Evolutionary conservation across 2,113 vertebrate species (phyloP), one percentile per base, ranked within the genome.

Genomic region (Ivindomyrus marchei): DNA sequence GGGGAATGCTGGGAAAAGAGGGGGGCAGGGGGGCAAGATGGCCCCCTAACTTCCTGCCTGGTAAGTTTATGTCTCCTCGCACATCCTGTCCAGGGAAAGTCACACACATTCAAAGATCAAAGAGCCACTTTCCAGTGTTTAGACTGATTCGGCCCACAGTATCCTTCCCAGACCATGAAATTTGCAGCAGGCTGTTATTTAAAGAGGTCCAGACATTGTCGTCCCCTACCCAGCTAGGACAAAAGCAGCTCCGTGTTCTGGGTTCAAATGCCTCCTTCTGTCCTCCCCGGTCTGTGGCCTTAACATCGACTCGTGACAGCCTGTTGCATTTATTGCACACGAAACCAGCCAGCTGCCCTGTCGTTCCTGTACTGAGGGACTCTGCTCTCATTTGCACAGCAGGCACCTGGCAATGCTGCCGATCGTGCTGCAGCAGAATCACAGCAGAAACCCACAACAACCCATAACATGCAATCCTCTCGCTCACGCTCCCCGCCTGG

Each of bases 91-190:
- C 15, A 52, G 62, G 39, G 58, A 85, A 92, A 90, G 91, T 91
- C 85, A 93, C 52, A 87, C 84, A 92, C 89, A 91, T 91, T 91
- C 89, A 89, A 92, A 42, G 85, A 85, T 50, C 56, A 31, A 45
- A 62, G 10, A 47, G 53, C 53, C 66, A 21, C 77, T 93, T 93
- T 93, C 89, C 91, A 90, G 90, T 92, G 74, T 66, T 88, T 66
- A 15, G 53, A 62, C 56, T 42, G 21, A 8, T 50, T 52, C 21
- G 21, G n/a, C 39, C 87, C 87, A 88, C 53, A 42, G 56, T 88
- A 13, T 50, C 53, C 19, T 50, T 39, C 52, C 9, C 87, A 88
- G 87, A 88, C 87, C 36, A 31, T 62, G 39, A 58, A 88, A 56
- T 31, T 27, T 88, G 56, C 36, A 45, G 52, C 87, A 66, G 53